Conservation (phyloP, 2,113 vertebrate genomes). For the Neotoma lepida region DNA sequence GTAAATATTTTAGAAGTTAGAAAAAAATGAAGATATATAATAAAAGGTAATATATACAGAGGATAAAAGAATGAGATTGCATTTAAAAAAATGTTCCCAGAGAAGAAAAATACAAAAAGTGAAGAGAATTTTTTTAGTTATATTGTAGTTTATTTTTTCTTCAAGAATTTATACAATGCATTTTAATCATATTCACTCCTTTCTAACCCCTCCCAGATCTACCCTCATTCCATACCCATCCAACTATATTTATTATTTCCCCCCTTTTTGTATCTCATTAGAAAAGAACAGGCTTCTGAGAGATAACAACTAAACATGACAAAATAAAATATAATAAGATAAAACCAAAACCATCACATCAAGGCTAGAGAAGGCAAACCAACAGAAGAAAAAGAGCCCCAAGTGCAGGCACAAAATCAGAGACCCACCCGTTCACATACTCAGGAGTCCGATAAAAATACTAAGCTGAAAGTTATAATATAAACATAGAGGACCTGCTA, state of each 20-base stretch:
- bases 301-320: not conserved
- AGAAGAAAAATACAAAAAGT: not conserved
- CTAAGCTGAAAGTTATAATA: not conserved
- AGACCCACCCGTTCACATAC: not conserved
- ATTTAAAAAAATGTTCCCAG: not conserved
- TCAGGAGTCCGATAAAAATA: not conserved
- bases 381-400: not conserved
- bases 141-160: not conserved
- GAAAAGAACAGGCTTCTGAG: not conserved
- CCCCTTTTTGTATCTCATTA: not conserved
- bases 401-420: not conserved
- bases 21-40: not conserved
- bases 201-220: not conserved
- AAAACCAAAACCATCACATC: too few relatives aligned
- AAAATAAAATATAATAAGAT: not conserved
- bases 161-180: not conserved
- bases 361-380: not conserved
- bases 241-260: not conserved
- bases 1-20: not conserved
- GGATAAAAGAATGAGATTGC: not conserved
- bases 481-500: not conserved
- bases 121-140: not conserved
- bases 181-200: not conserved
- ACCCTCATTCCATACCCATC: not conserved
- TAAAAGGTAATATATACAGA: not conserved